Evolutionary conservation across 2,113 vertebrate genomes (phyloP).

Genomic region (Elgaria multicarinata): DNA sequence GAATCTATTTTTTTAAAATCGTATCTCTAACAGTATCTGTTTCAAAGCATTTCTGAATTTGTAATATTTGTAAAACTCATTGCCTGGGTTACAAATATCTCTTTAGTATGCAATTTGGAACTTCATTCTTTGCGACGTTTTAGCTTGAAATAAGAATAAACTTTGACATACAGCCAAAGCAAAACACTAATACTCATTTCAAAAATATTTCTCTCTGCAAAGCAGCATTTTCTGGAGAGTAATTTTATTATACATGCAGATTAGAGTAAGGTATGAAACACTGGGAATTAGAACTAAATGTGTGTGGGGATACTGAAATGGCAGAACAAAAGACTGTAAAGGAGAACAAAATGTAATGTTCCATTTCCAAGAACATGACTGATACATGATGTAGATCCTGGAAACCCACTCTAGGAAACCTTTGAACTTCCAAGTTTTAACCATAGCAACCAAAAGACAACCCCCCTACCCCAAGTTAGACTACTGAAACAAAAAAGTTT

Average conservation of each 20-base stretch:
- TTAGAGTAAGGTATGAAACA: not conserved
- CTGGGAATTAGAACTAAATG: not conserved
- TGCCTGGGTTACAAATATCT: not conserved
- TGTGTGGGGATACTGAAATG: not conserved
- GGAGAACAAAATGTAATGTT: not conserved
- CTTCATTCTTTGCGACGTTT: not conserved
- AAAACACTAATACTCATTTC: not conserved
- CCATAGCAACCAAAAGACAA: too few species aligned
- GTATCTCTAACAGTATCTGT: not conserved
- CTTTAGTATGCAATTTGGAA: not conserved
- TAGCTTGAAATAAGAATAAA: not conserved
- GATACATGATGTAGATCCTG: not conserved
- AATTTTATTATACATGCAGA: not conserved
- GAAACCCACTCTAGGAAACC: not conserved
- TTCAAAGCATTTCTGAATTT: not conserved
- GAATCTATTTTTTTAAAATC: not conserved
- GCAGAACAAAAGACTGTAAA: not conserved
- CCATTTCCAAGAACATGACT: not conserved
- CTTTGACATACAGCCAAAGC: not conserved
- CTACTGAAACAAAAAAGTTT: too few species aligned
- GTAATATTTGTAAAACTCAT: not conserved
- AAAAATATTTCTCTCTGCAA: not conserved
- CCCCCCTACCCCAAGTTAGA: too few species aligned
- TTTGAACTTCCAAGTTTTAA: not conserved
- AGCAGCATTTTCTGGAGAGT: not conserved